Evolutionary conservation across 2,888 invertebrate genomes (phyloP).

Genomic region (Patella ulyssiponensis): DNA sequence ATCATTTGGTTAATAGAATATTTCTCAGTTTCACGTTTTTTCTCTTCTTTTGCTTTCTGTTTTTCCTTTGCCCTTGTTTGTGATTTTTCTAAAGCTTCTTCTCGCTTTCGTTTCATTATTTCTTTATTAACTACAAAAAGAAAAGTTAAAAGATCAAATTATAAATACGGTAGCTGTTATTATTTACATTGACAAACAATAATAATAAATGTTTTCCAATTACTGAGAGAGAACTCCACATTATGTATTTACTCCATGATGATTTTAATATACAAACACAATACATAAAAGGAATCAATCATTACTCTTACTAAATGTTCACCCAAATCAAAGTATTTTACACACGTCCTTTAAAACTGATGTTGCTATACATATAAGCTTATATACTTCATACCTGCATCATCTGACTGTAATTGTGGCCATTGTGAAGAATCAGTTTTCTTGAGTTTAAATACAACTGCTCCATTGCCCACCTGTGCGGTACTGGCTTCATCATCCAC

Average conservation of each 20-base stretch:
- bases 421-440: constrained; percentile 76
- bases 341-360: not conserved
- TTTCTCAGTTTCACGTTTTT: constrained; percentile 63
- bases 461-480: constrained; percentile 78
- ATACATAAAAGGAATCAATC: too few relatives aligned
- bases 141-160: not conserved
- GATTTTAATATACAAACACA: too few relatives aligned
- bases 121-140: constrained; percentile 61
- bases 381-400: constrained; percentile 47
- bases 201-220: not conserved
- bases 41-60: constrained; percentile 72
- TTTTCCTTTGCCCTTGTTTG: constrained; percentile 76
- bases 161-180: not conserved
- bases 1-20: constrained; percentile 78
- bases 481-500: constrained; percentile 79
- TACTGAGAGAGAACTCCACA: too few relatives aligned
- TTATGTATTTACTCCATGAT: too few relatives aligned
- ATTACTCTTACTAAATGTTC: too few relatives aligned
- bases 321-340: not conserved
- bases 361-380: not conserved
- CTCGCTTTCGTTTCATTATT: constrained; percentile 72
- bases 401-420: constrained; percentile 59
- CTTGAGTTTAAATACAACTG: constrained; percentile 79
- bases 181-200: constrained; percentile 9
- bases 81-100: constrained; percentile 69